Percentiles rank a stretch among this genome's conserved stretches.
Evolutionary conservation across 1,140 invertebrate genomes (phyloP).

Genomic region (Archegozetes longisetosus): DNA sequence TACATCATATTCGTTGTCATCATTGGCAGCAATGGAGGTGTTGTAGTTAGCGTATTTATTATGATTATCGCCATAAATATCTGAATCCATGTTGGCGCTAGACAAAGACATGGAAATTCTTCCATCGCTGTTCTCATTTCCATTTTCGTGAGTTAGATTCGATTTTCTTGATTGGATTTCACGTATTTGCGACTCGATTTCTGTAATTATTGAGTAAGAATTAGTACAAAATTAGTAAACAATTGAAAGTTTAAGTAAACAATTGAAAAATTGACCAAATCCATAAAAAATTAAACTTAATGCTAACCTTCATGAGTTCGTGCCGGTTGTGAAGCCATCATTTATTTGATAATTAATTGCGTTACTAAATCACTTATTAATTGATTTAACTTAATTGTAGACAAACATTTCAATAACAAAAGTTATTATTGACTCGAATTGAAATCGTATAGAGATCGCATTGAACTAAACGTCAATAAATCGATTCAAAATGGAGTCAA

Average conservation of each 20-base stretch:
- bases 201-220: no score
- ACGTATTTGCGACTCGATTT: conserved; percentile 80
- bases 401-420: neutral
- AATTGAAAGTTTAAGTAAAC: neutral
- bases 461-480: neutral
- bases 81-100: conserved; percentile 48
- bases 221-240: no score
- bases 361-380: neutral
- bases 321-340: conserved; percentile 4
- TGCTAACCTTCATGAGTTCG: conserved; percentile 7
- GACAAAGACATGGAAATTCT: conserved; percentile 7
- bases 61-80: conserved; percentile 69
- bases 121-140: conserved; percentile 15
- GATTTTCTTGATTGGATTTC: conserved; percentile 65
- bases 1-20: conserved; percentile 54
- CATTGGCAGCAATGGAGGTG: conserved; percentile 85
- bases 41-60: conserved; percentile 84
- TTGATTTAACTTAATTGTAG: neutral
- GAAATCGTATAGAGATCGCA: no score
- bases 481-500: neutral
- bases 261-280: conserved; percentile 2
- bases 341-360: neutral
- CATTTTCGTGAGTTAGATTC: conserved; percentile 38
- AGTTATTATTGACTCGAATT: neutral
- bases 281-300: neutral